Evolutionary conservation across 1,140 invertebrate genomes (phyloP), one percentile per base, ranked within the genome.

Genomic region (Philopotamus ludificatus): DNA sequence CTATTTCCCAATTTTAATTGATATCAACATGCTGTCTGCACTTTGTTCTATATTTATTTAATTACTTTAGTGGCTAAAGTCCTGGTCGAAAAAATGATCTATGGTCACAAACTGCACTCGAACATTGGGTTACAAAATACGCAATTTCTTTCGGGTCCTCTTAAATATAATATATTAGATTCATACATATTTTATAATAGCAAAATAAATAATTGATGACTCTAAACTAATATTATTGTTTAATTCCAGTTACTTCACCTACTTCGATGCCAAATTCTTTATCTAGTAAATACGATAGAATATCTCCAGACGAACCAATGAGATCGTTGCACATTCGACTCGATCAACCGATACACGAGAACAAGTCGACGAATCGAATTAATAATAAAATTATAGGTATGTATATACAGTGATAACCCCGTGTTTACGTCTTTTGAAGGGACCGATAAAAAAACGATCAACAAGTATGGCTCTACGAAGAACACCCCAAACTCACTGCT

Each of bases 251-350:
- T n/a, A 26, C 63, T 20, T 65, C 63, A 53, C 64, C 67, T 10
- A 61, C 51, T 8, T 62, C 63, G 16, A 45, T 45, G 25, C 59
- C 67, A 26, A 45, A 47, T 34, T 18, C 67, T 7, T 47, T 63
- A 39, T 59, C 67, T 15, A 23, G 57, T 15, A 66, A 63, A 23
- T 70, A 66, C 41, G 67, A 70, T 22, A 70, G 59, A 23, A 42
- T 44, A 7, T 66, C 67, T 10, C 67, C 67, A 0, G 67, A 70
- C 47, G 67, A 70, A 39, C 20, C 67, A 7, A 22, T 70, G 42
- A 45, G 64, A 23, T 66, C 63, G 2, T 42, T 70, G 8, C 67
- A 70, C 63, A 70, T 70, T 20, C 20, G 67, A 39, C 54, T 70
- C 1, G 67, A 70, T 42, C 67, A 63, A 16, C 67, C 67, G 8